Evolutionary conservation across 2,888 invertebrate species (phyloP).

Genomic region (Cantharis nigra): DNA sequence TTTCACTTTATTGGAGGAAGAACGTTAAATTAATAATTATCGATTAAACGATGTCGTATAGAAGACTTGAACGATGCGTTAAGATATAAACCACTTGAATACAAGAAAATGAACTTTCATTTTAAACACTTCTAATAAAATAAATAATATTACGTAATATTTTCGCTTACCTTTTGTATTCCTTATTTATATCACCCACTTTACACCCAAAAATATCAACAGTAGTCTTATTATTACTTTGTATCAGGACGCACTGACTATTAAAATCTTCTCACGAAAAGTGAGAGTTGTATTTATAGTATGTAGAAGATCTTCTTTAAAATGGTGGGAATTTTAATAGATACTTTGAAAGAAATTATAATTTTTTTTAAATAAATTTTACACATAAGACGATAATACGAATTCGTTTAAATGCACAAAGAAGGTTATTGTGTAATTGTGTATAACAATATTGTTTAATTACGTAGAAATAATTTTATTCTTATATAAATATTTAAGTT

Average conservation of each 20-base stretch:
- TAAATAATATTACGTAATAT: neutral
- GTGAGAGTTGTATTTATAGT: conserved; percentile 31
- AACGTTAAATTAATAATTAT: neutral
- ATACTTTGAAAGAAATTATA: conserved; percentile 2
- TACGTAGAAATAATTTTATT: neutral
- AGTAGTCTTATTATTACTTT: conserved; percentile 10
- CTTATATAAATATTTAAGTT: neutral
- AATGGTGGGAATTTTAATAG: conserved; percentile 23
- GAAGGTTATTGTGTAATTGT: neutral
- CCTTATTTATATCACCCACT: conserved; percentile 8
- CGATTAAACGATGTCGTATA: neutral
- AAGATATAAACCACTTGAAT: neutral
- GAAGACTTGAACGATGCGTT: neutral
- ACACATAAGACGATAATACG: neutral
- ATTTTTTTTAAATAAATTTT: neutral
- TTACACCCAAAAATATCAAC: neutral
- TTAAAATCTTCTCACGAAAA: conserved; percentile 25
- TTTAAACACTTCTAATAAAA: neutral
- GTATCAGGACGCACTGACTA: conserved; percentile 21
- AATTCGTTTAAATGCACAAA: neutral
- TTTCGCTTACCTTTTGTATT: neutral
- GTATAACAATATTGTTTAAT: neutral
- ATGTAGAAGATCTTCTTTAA: conserved; percentile 17
- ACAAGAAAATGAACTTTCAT: neutral
- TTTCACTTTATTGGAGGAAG: neutral